A percentile compares a stretch with the other conserved stretches of the same genome.
Conservation (phyloP, 2,888 invertebrate species). For the Unio delphinus region DNA sequence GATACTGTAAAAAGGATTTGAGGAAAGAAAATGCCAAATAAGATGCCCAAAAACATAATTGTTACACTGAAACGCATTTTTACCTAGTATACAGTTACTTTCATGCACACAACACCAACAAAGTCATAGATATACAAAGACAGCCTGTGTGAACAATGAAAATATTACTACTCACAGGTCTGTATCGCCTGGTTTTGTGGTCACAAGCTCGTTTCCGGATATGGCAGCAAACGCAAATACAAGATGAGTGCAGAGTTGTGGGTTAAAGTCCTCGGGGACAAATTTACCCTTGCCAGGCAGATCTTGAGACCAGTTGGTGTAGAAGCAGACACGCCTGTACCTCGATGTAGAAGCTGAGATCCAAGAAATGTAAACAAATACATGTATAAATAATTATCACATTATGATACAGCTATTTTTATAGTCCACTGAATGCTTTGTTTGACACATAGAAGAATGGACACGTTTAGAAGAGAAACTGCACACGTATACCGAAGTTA, state of each 20-base stretch:
- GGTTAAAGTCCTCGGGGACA: slow-evolving; percentile 92
- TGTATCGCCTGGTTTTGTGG: slow-evolving; percentile 94
- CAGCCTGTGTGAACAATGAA: too few species aligned
- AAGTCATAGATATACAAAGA: too few species aligned
- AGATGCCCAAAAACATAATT: too few species aligned
- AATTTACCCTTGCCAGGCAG: slow-evolving; percentile 92
- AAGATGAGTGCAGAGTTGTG: slow-evolving; percentile 94
- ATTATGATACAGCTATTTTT: slow-evolving; percentile 92
- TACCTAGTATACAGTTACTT: too few species aligned
- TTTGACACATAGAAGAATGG: too few species aligned
- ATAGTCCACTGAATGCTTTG: not conserved
- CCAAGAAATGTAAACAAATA: too few species aligned
- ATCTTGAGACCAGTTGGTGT: slow-evolving; percentile 99
- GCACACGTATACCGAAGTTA: too few species aligned
- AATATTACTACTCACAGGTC: not conserved
- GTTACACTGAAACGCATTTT: too few species aligned
- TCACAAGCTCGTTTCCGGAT: slow-evolving; percentile 83
- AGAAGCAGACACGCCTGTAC: slow-evolving; percentile 80
- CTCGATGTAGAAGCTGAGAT: slow-evolving; percentile 90
- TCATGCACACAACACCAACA: too few species aligned
- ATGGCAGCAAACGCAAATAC: slow-evolving; percentile 98
- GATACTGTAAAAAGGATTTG: too few species aligned
- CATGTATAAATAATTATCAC: slow-evolving; percentile 79
- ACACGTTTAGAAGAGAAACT: too few species aligned
- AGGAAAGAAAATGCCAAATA: too few species aligned